Evolutionary conservation across 2,888 invertebrate species (phyloP).

Genomic region (Microchrysa polita): DNA sequence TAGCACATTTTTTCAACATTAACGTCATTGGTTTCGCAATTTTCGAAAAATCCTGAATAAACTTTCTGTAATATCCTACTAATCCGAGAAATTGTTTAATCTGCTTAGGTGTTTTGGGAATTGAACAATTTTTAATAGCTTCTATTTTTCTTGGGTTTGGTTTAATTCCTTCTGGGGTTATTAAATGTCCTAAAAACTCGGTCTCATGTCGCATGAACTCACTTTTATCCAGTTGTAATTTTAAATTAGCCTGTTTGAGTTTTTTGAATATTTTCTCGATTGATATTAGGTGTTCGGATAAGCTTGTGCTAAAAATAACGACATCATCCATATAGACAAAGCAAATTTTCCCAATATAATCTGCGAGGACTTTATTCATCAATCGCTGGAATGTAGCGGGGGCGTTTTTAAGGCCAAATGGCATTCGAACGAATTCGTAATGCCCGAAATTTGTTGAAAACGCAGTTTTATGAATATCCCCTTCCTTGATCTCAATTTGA

Average conservation of each 20-base stretch:
- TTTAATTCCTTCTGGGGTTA: conserved; percentile 54
- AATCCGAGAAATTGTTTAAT: not conserved
- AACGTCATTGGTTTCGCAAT: not conserved
- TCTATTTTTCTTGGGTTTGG: conserved; percentile 55
- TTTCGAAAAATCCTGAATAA: not conserved
- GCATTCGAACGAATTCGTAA: conserved; percentile 33
- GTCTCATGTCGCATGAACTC: conserved; percentile 53
- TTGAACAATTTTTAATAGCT: conserved; percentile 52
- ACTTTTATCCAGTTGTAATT: conserved; percentile 49
- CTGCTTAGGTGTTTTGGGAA: conserved; percentile 52
- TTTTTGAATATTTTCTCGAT: not conserved
- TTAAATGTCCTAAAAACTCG: conserved; percentile 55
- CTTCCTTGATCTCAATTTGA: conserved; percentile 52
- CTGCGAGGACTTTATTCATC: not conserved
- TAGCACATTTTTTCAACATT: not conserved
- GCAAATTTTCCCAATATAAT: too few species aligned
- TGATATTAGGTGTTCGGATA: too few species aligned
- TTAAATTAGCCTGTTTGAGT: not conserved
- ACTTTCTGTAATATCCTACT: not conserved
- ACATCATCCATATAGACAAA: too few species aligned
- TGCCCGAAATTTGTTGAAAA: conserved; percentile 30
- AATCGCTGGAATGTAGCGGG: conserved; percentile 51
- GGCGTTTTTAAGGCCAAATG: not conserved
- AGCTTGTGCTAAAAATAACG: too few species aligned
- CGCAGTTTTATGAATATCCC: conserved; percentile 30